Base-by-base conservation (phyloP, 2,113 vertebrate species). In the Paradoxurus hermaphroditus region DNA sequence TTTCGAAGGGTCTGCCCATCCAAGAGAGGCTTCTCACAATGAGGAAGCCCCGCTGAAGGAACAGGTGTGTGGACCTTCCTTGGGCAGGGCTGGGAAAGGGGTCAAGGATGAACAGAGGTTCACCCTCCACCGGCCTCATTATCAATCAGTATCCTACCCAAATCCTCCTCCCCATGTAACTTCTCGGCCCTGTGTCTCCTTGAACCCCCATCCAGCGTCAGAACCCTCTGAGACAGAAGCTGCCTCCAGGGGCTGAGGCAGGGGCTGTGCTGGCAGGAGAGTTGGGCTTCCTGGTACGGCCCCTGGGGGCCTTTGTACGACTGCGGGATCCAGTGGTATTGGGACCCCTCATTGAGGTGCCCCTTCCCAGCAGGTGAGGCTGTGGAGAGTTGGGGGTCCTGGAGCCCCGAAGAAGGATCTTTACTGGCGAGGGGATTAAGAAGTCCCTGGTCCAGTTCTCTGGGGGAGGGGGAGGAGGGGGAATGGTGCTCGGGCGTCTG, bases 351-450 rank as follows among this genome's bases (percentile, higher is more conserved):
- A 98, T 97, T 0, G 99, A 99, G 95, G 98, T 99, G 4, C 72
- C 98, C 84, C 97, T 99, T 19, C 99, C 99, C n/a, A 99, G 98
- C 98, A 99, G 99, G 99, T 99, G 98, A 98, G 92, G 75, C 56
- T 65, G 46, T 31, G 44, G 34, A 23, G 34, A 70, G 18, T 51
- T 18, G 6, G 70, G 36, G 29, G 4, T 44, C 79, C 68, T 46
- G 51, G 59, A 75, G 21, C 9, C 36, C 62, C 62, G 46, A 62
- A 78, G 53, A 81, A 77, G 36, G n/a, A 19, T 25, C n/a, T 67
- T 65, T 62, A 53, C 18, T 36, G 29, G n/a, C 49, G 62, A 90
- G 18, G 36, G 8, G 29, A 44, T 12, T 84, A 27, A 25, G 41
- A 27, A 16, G 21, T 75, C 41, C 87, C 46, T 41, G 51, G 63